Conservation (phyloP, 2,888 invertebrate species). For the Drosophila yooni region DNA sequence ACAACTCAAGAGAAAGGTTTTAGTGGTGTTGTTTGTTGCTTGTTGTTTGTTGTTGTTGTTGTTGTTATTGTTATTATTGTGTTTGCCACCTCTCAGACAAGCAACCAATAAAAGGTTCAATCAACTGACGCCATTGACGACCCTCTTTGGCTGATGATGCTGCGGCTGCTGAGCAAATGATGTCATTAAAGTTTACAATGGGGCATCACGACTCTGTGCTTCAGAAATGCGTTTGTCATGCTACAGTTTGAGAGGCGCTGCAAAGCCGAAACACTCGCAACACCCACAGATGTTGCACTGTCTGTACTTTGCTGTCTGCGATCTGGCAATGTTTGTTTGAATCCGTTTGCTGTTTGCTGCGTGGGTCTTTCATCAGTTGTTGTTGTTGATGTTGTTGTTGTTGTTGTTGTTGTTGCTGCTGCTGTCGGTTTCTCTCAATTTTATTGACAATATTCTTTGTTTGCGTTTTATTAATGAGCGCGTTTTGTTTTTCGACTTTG, state of each 20-base stretch:
- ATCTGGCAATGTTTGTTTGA: slow-evolving; percentile 24
- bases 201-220: slow-evolving; percentile 58
- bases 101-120: slow-evolving; percentile 73
- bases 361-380: slow-evolving; percentile 54
- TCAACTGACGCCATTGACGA: slow-evolving; percentile 61
- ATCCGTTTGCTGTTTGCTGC: slow-evolving; percentile 37
- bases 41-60: slow-evolving; percentile 4
- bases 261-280: slow-evolving; percentile 15
- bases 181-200: slow-evolving; percentile 68
- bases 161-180: slow-evolving; percentile 59
- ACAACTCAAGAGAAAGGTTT: slow-evolving; percentile 57
- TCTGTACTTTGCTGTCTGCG: slow-evolving; percentile 13
- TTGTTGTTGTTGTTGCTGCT: background rate
- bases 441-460: slow-evolving; percentile 74
- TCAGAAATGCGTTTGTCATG: slow-evolving; percentile 70
- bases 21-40: slow-evolving; percentile 1
- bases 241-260: slow-evolving; percentile 63
- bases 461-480: slow-evolving; percentile 74
- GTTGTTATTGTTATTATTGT: slow-evolving; percentile 23
- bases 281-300: slow-evolving; percentile 22
- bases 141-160: slow-evolving; percentile 5
- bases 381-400: slow-evolving; percentile 4
- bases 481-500: slow-evolving; percentile 60
- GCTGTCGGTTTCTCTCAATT: slow-evolving; percentile 40
- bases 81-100: slow-evolving; percentile 43